phyloP scores from a whole-genome alignment of 1,140 invertebrate genomes.

The Aporrectodea caliginosa region DNA sequence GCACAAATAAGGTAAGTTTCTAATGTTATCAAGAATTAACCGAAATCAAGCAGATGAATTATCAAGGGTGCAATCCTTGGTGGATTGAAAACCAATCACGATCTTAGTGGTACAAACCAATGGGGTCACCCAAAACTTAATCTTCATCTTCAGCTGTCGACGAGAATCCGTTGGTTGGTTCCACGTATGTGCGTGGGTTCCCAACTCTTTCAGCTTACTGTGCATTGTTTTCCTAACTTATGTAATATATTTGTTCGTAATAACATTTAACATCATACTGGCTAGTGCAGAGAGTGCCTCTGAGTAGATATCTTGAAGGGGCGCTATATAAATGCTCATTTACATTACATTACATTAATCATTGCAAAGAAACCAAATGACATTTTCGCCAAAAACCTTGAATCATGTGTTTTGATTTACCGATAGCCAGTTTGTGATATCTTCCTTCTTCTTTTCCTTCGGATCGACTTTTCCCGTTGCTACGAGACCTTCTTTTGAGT shows the following conservation, averaged over 20 bases:
- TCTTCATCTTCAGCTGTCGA: not conserved
- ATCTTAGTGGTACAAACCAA: not conserved
- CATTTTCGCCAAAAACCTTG: not conserved
- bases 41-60: too few species aligned
- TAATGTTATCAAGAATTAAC: too few species aligned
- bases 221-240: not conserved
- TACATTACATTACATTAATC: not conserved
- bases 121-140: not conserved
- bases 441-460: slow-evolving; percentile 92
- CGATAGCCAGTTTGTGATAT: slow-evolving; percentile 90
- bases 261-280: too few species aligned
- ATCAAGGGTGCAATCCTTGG: too few species aligned
- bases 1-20: too few species aligned
- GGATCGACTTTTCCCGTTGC: slow-evolving; percentile 98
- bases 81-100: not conserved
- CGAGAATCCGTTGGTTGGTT: too few species aligned
- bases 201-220: not conserved
- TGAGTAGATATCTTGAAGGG: too few species aligned
- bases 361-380: not conserved
- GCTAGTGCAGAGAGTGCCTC: too few species aligned
- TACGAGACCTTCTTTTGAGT: slow-evolving; percentile 97
- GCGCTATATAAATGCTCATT: too few species aligned
- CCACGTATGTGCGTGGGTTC: too few species aligned
- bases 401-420: slow-evolving; percentile 59
- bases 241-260: too few species aligned